phyloP scores from a whole-genome alignment of 2,113 vertebrate genomes.

The Sisor rabdophorus region DNA sequence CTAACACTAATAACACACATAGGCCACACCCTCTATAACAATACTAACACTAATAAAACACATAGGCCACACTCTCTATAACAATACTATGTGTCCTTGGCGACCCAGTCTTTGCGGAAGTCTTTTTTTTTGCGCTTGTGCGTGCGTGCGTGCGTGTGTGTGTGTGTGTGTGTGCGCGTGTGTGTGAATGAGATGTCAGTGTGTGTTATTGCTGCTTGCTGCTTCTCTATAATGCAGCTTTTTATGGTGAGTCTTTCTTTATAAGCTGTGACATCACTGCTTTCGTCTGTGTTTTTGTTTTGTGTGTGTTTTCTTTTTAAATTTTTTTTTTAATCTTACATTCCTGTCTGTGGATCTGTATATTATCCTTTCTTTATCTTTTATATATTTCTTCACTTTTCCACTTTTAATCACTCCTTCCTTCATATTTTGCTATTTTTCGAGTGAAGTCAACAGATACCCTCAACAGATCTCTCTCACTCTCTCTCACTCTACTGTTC shows the following conservation, averaged over 20 bases:
- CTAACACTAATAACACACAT: no score
- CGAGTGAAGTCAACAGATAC: conserved; percentile 42
- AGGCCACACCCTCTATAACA: no score
- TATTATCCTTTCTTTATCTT: neutral
- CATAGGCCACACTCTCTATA: no score
- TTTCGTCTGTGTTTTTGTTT: no score
- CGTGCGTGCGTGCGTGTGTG: neutral
- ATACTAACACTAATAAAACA: no score
- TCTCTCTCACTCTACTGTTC: neutral
- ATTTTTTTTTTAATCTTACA: no score
- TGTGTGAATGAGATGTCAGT: conserved; percentile 41
- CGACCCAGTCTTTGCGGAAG: neutral
- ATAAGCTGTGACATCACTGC: no score
- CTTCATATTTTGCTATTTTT: neutral
- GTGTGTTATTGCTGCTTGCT: conserved; percentile 49
- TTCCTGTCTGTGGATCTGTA: neutral
- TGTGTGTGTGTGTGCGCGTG: neutral
- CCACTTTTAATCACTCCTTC: neutral
- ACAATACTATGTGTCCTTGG: neutral
- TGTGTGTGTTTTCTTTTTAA: no score
- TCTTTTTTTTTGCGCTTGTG: neutral
- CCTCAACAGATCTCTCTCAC: conserved; percentile 35
- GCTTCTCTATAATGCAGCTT: conserved; percentile 50
- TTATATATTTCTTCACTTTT: no score
- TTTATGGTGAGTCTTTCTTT: conserved; percentile 42